These are phyloP conservation scores for Hypomesus transpacificus DNA, from an alignment of 2,113 vertebrate species.

Conservation along the genomic window DNA sequence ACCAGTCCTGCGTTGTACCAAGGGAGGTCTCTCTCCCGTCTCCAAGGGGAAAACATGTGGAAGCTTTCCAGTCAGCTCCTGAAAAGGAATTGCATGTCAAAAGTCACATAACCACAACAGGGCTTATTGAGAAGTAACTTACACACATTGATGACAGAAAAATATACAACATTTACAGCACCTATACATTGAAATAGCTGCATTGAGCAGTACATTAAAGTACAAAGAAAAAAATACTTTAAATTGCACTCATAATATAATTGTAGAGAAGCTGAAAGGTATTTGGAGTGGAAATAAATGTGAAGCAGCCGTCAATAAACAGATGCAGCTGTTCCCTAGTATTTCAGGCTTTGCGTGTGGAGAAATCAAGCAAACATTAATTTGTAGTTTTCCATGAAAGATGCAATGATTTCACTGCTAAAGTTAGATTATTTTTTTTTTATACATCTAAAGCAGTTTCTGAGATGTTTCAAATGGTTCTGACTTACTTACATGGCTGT, in stretches of 20 bases:
- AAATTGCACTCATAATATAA: constrained; percentile 8
- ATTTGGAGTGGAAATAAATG: constrained; percentile 22
- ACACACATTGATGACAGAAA: too few species aligned
- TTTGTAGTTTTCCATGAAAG: constrained; percentile 3
- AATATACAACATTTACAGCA: too few species aligned
- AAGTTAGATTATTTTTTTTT: too few species aligned
- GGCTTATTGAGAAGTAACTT: too few species aligned
- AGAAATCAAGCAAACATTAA: constrained; percentile 18
- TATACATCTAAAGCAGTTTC: neutral
- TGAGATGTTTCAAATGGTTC: neutral
- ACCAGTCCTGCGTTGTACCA: constrained; percentile 73
- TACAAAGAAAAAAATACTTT: too few species aligned
- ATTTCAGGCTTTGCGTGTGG: constrained; percentile 25
- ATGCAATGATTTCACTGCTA: neutral
- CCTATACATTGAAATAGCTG: too few species aligned
- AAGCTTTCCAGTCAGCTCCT: constrained; percentile 88
- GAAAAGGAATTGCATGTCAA: constrained; percentile 45
- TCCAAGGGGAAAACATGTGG: constrained; percentile 82
- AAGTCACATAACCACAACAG: too few species aligned
- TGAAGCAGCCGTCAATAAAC: constrained; percentile 34
- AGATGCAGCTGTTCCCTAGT: constrained; percentile 1
- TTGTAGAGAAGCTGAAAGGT: constrained; percentile 8
- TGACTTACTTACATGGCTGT: neutral
- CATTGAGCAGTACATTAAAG: too few species aligned
- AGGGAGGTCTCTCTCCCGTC: constrained; percentile 79